These are phyloP conservation scores for Lerema accius DNA, from an alignment of 1,140 invertebrate genomes.

Conservation along the genomic window DNA sequence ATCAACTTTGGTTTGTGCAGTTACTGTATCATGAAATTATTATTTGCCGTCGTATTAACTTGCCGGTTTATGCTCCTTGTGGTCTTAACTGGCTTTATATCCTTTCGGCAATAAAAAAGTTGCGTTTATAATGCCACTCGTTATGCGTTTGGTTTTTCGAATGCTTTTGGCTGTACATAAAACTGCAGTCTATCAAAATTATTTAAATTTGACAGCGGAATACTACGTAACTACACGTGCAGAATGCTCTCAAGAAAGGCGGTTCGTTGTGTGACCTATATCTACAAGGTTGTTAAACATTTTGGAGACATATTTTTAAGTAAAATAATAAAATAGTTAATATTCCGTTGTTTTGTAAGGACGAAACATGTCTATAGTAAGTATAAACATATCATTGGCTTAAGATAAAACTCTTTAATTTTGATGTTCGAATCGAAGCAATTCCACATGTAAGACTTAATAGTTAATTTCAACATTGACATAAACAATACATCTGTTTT, in stretches of 20 bases:
- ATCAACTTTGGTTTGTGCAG: conserved; percentile 67
- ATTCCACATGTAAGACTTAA: not conserved
- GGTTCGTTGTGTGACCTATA: too few relatives aligned
- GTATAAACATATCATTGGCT: too few relatives aligned
- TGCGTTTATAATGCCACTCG: conserved; percentile 14
- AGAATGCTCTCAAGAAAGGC: too few relatives aligned
- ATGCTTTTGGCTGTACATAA: not conserved
- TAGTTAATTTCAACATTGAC: not conserved
- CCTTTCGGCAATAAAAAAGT: conserved; percentile 13
- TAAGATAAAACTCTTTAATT: not conserved
- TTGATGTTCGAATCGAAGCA: not conserved
- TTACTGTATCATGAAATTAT: conserved; percentile 54
- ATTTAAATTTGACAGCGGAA: not conserved
- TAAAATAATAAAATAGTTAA: too few relatives aligned
- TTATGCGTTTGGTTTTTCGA: conserved; percentile 2
- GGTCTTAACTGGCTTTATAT: conserved; percentile 26
- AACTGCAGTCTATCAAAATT: not conserved
- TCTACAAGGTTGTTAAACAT: too few relatives aligned
- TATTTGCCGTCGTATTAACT: conserved; percentile 56
- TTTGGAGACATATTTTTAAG: too few relatives aligned
- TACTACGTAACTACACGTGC: too few relatives aligned
- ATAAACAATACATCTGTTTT: conserved; percentile 30
- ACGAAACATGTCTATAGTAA: too few relatives aligned
- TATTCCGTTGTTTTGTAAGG: too few relatives aligned
- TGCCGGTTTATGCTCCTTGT: conserved; percentile 39